Conservation (phyloP, 2,797 vertebrate species). For the Ammospiza maritima region DNA sequence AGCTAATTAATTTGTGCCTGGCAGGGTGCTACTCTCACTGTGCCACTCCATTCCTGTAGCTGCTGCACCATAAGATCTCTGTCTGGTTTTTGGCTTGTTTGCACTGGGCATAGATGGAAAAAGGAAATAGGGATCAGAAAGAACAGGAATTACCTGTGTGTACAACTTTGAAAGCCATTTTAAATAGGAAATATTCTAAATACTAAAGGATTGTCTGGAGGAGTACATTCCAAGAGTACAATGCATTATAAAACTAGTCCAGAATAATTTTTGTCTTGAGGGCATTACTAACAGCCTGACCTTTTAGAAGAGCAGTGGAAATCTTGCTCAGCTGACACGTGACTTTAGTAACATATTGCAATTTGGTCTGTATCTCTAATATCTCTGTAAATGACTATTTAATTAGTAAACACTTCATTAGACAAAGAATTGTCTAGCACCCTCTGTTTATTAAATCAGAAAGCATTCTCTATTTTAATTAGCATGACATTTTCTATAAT, state of each 20-base stretch:
- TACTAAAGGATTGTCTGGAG: not conserved
- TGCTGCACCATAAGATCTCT: rapidly evolving
- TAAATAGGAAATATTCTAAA: not conserved
- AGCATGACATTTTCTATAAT: conserved; percentile 51
- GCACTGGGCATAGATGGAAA: not conserved
- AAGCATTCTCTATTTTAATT: conserved; percentile 61
- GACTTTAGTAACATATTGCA: not conserved
- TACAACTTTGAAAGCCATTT: not conserved
- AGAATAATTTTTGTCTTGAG: not conserved
- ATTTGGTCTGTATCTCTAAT: conserved; percentile 31
- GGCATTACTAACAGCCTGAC: not conserved
- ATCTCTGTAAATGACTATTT: conserved; percentile 46
- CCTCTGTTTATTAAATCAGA: conserved; percentile 56
- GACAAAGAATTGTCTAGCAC: conserved; percentile 62
- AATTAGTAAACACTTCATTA: conserved; percentile 64
- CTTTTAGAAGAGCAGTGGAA: not conserved
- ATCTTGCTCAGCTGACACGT: not conserved
- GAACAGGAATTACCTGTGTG: not conserved
- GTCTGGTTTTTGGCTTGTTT: not conserved
- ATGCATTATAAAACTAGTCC: not conserved
- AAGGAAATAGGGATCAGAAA: not conserved
- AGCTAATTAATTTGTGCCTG: not conserved
- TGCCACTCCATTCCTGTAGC: not conserved
- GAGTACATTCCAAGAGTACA: not conserved
- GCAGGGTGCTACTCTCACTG: not conserved